A percentile compares a stretch with the other conserved stretches of the same genome.
These are phyloP conservation scores for Gryon sp. DNA, from an alignment of 1,140 invertebrate species.

Conservation along the genomic window DNA sequence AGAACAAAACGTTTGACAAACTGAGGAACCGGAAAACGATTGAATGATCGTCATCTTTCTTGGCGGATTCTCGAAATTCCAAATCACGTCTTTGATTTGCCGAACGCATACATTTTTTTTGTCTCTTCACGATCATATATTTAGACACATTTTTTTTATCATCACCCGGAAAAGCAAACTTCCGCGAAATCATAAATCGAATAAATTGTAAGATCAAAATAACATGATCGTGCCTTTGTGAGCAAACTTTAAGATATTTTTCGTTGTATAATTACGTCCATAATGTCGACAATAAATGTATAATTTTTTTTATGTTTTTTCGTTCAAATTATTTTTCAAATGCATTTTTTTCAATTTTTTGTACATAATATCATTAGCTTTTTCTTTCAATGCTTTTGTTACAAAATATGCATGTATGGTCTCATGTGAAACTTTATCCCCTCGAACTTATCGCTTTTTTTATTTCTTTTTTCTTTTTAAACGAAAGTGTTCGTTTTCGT, in stretches of 20 bases:
- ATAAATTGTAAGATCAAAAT: neutral
- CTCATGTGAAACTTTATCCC: conserved; percentile 5
- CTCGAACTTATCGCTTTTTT: conserved; percentile 1
- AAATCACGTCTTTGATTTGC: conserved; percentile 14
- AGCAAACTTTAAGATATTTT: too few relatives aligned
- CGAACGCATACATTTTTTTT: conserved; percentile 13
- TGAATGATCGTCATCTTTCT: neutral
- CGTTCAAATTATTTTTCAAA: too few relatives aligned
- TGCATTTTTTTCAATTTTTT: too few relatives aligned
- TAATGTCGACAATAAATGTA: too few relatives aligned
- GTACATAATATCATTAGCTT: too few relatives aligned
- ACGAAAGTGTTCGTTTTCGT: conserved; percentile 26
- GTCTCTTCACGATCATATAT: too few relatives aligned
- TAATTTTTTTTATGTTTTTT: too few relatives aligned
- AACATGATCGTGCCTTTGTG: too few relatives aligned
- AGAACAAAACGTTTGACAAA: conserved; percentile 2
- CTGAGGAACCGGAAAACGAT: conserved; percentile 17
- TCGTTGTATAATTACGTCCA: too few relatives aligned
- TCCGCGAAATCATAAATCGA: conserved; percentile 36
- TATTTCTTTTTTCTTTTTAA: conserved; percentile 1
- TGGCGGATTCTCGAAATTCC: neutral
- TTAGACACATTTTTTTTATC: too few relatives aligned
- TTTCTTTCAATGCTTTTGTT: neutral
- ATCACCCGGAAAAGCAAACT: conserved; percentile 3
- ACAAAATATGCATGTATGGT: neutral